Conservation (phyloP, 2,797 vertebrate species). For the Oreonectes daqikongensis region DNA sequence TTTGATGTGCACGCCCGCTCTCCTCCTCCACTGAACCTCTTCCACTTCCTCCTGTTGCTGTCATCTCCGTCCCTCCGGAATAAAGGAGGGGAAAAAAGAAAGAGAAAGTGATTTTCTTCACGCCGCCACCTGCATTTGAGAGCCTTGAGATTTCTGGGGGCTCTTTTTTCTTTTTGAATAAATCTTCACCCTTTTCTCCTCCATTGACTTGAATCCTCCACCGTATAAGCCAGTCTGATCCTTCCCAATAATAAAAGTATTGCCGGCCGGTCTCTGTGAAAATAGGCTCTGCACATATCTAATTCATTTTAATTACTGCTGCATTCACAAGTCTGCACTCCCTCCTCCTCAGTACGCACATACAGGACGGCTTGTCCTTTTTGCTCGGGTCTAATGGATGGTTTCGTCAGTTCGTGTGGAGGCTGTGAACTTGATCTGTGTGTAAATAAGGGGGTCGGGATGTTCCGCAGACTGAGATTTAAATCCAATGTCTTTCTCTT, state of each 20-base stretch:
- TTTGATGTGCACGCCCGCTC: constrained; percentile 41
- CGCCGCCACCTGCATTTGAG: constrained; percentile 70
- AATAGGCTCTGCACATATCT: constrained; percentile 78
- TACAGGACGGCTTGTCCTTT: background rate
- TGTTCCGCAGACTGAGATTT: constrained; percentile 46
- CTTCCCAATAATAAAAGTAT: constrained; percentile 76
- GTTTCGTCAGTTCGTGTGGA: constrained; percentile 14
- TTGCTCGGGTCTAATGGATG: background rate
- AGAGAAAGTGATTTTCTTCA: constrained; percentile 67
- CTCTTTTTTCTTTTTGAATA: constrained; percentile 67
- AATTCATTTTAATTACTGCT: constrained; percentile 81
- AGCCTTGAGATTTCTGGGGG: constrained; percentile 50
- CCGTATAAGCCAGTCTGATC: constrained; percentile 78
- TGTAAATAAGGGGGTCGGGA: constrained; percentile 63
- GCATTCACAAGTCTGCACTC: constrained; percentile 74
- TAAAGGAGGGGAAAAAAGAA: constrained; percentile 46
- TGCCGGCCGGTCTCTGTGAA: constrained; percentile 77
- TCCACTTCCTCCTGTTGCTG: constrained; percentile 47
- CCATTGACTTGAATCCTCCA: constrained; percentile 78
- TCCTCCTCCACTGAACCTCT: constrained; percentile 49
- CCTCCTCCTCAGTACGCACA: constrained; percentile 13
- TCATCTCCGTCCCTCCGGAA: constrained; percentile 53
- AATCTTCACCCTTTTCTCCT: constrained; percentile 77
- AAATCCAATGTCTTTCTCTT: constrained; percentile 26
- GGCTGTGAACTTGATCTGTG: background rate